Base-by-base conservation (phyloP, 2,888 invertebrate genomes). In the Harpagoxenus sublaevis region DNA sequence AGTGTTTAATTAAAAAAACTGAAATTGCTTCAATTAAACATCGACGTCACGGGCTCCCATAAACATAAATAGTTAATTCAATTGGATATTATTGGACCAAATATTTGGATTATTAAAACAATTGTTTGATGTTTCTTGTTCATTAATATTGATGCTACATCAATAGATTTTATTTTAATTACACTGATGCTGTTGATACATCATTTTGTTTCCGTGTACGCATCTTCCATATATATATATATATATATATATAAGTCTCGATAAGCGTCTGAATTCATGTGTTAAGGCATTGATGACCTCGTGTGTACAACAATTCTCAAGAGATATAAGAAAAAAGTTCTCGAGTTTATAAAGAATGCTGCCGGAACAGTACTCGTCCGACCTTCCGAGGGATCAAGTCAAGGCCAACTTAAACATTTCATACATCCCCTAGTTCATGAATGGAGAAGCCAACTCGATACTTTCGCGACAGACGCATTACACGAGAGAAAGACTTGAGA, bases 401-500 rank as follows among this genome's bases (percentile, higher is more conserved):
- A 78, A 45, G 55, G 35, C 31, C 45, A 57, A 31, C n/a, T 57
- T 42, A 31, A 57, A 42, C 39, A n/a, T 70, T 78, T 55, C 31
- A n/a, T 55, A 68, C 18, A 42, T 68, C 12, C 48, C 31, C 31
- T 57, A 15, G n/a, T 57, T 55, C n/a, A 31, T 78, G 70, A 70
- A 78, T 51, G 73, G 4, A 60, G 12, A 23, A 23, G 35, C 12
- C 45, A 35, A 28, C 48, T 79, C 79, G 42, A 71, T 73, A 81
- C 35, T 70, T 35, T 45, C 12, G 73, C 57, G 73, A 81, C n/a
- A 42, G 48, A 71, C 18, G 23, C 23, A 42, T 79, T 57, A 35
- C 48, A 23, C 77, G 57, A 57, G 57, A 71, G 57, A 45, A 53
- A 45, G 57, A 60, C 60, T 48, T 48, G 73, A 81, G 79, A 81